Evolutionary conservation across 2,888 invertebrate genomes (phyloP).

Genomic region (Falcaria lacertinaria): DNA sequence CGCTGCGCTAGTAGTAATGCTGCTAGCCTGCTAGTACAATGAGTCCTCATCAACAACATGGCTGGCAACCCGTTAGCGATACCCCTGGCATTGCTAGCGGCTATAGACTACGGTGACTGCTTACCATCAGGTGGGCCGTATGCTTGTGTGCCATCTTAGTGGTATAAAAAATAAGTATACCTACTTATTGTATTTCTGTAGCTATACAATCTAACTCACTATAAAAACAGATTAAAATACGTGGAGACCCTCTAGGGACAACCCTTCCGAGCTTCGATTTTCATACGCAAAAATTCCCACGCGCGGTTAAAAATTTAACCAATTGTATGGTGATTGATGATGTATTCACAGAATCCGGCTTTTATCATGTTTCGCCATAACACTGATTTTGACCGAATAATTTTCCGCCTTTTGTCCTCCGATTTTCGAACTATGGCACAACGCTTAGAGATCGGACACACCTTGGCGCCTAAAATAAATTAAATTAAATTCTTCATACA

Average conservation of each 20-base stretch:
- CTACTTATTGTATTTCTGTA: too few species aligned
- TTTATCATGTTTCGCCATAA: conserved; percentile 18
- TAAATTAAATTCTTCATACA: too few species aligned
- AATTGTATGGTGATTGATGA: conserved; percentile 24
- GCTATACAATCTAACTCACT: not conserved
- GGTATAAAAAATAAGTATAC: too few species aligned
- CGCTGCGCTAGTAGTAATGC: too few species aligned
- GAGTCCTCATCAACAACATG: too few species aligned
- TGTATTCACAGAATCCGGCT: conserved; percentile 15
- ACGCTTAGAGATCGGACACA: conserved; percentile 6
- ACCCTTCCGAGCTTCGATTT: not conserved
- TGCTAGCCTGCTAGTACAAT: too few species aligned
- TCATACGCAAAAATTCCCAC: conserved; percentile 4
- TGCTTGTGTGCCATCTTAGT: too few species aligned
- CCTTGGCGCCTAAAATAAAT: not conserved
- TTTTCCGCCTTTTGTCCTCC: conserved; percentile 15
- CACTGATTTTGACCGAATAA: conserved; percentile 17
- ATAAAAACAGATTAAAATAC: not conserved
- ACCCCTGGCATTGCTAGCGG: too few species aligned
- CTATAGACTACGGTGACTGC: too few species aligned
- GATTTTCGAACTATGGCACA: conserved; percentile 15
- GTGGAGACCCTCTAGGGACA: not conserved
- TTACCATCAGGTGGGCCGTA: too few species aligned
- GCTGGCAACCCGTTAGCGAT: too few species aligned
- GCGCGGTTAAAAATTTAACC: conserved; percentile 12